Conservation (phyloP, 2,797 vertebrate species). For the Poecilia gillii region DNA sequence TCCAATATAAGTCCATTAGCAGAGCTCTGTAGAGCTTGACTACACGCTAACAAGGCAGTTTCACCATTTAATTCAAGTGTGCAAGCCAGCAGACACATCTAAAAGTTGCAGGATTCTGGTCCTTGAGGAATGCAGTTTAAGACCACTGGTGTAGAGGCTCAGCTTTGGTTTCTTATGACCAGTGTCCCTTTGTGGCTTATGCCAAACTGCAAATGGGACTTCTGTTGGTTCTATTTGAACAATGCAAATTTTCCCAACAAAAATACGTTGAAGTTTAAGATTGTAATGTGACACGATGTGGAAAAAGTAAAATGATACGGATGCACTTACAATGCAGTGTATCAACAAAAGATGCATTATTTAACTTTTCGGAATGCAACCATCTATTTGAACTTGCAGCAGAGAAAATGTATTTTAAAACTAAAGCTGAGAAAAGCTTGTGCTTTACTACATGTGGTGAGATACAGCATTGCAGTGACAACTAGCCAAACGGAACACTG, state of each 20-base stretch:
- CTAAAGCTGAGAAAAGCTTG: conserved; percentile 9
- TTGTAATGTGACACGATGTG: neutral
- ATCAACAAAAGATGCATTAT: neutral
- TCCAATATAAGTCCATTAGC: too few relatives aligned
- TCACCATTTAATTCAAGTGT: too few relatives aligned
- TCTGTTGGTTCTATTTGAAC: neutral
- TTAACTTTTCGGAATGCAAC: conserved; percentile 10
- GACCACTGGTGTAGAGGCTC: neutral
- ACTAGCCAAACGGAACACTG: conserved; percentile 9
- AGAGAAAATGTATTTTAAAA: conserved; percentile 12
- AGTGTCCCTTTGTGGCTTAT: neutral
- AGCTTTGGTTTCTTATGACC: neutral
- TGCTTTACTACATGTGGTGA: conserved; percentile 7
- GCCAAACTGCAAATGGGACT: neutral
- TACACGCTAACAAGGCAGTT: too few relatives aligned
- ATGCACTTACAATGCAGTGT: neutral
- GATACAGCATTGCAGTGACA: conserved; percentile 17
- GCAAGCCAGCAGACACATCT: too few relatives aligned
- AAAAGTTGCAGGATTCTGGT: too few relatives aligned
- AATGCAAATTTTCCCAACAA: neutral
- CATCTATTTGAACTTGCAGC: conserved; percentile 1
- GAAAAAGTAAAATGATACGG: neutral
- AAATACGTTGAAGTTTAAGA: neutral
- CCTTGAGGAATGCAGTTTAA: too few relatives aligned
- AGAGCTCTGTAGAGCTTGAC: too few relatives aligned